These are phyloP conservation scores for Larimichthys polyactis DNA, from an alignment of 2,113 vertebrate genomes.

Conservation along the genomic window DNA sequence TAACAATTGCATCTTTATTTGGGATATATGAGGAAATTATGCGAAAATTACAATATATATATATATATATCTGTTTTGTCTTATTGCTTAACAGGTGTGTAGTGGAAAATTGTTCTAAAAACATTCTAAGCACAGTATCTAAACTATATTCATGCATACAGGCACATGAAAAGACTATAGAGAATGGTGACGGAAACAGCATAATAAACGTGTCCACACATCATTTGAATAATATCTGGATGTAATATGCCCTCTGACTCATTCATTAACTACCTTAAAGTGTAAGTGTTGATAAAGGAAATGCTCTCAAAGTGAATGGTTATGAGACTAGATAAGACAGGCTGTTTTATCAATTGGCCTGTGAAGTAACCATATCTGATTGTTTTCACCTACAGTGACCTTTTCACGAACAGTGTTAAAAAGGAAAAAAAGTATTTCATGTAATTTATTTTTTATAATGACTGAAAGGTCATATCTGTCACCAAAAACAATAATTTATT, in stretches of 20 bases:
- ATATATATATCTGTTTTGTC: background rate
- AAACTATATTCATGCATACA: background rate
- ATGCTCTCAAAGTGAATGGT: constrained; percentile 31
- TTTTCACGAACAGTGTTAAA: constrained; percentile 49
- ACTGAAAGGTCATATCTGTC: constrained; percentile 71
- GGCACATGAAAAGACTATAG: background rate
- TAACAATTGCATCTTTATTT: constrained; percentile 18
- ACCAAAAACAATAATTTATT: constrained; percentile 56
- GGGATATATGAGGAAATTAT: background rate
- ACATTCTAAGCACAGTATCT: background rate
- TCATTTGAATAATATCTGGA: constrained; percentile 21
- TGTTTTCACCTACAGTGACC: constrained; percentile 65
- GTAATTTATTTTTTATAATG: constrained; percentile 57
- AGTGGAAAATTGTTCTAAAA: background rate
- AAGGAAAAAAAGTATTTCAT: constrained; percentile 51
- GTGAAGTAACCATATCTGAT: constrained; percentile 50
- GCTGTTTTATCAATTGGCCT: constrained; percentile 28
- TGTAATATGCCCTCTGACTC: constrained; percentile 3
- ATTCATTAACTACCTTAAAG: constrained; percentile 29
- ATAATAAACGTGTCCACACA: constrained; percentile 10
- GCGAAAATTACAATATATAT: constrained; percentile 3
- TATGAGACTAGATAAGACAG: constrained; percentile 25
- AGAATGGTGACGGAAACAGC: background rate
- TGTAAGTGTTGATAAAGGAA: constrained; percentile 44
- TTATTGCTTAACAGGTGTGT: background rate